These are phyloP conservation scores for Muntiacus muntjak DNA, from an alignment of 2,113 vertebrate species.

Conservation along the genomic window DNA sequence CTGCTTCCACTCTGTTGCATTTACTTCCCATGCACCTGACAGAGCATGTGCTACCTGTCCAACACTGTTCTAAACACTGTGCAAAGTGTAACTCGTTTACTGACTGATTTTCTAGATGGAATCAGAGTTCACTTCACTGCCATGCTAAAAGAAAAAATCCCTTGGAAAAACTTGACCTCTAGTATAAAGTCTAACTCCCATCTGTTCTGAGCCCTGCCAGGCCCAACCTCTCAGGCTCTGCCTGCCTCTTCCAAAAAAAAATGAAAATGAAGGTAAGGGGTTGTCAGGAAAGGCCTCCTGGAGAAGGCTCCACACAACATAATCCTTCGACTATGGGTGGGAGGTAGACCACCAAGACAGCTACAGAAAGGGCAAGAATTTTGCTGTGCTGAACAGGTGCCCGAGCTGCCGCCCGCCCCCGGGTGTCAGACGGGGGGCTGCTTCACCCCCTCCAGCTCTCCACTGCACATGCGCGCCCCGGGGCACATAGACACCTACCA, in stretches of 20 bases:
- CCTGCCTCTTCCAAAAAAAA: background rate
- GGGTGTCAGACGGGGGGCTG: background rate
- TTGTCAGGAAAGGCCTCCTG: background rate
- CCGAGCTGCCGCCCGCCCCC: background rate
- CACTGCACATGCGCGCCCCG: background rate
- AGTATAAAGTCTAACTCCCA: background rate
- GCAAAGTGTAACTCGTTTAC: background rate
- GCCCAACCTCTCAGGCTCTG: background rate
- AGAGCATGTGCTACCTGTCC: background rate
- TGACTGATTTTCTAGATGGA: background rate
- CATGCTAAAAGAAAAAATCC: background rate
- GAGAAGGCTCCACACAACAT: background rate
- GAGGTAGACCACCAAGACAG: background rate
- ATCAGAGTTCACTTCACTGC: background rate
- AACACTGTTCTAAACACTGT: background rate
- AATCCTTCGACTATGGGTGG: background rate
- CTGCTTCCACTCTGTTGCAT: background rate
- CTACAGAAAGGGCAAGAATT: background rate
- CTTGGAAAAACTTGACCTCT: background rate
- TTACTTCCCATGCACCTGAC: background rate
- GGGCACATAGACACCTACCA: constrained; percentile 81
- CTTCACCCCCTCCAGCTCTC: background rate
- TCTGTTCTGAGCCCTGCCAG: no score
- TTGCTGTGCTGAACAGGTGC: background rate
- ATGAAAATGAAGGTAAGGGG: background rate